Base-by-base conservation (phyloP, 2,113 vertebrate genomes). In the Myrmophylax atrothorax region DNA sequence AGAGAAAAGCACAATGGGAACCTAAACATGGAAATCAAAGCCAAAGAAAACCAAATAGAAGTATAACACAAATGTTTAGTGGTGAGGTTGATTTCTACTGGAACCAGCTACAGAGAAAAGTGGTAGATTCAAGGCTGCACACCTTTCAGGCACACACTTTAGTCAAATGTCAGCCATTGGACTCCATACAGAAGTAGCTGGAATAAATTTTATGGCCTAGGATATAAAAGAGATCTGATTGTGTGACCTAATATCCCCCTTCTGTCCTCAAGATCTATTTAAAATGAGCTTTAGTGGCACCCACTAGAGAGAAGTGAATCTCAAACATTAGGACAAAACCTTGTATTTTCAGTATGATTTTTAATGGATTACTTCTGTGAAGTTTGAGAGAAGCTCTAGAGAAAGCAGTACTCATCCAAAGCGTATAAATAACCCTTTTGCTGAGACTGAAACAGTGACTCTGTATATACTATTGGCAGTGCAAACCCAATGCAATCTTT, bases 371-470 rank as follows among this genome's bases (percentile, higher is more conserved):
- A 8, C 50, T 93, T 75, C 68, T 50, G 76, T 72, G 49, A 85
- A 38, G 68, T 63, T 62, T 63, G 35, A 74, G 67, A 74, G 79
- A 53, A 55, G n/a, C 55, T 76, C 60, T 78, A 29, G 46, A 90
- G 85, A 94, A 81, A 84, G 73, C 60, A 89, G 85, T 11, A 26
- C 3, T 10, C 90, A 68, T 75, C 93, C 52, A 93, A 62, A 89
- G 76, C 40, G n/a, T 90, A 90, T 93, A 96, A 95, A 97, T 90
- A 95, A 93, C 84, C 55, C 89, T 86, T 91, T 95, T 83, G 72
- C 94, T 91, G 93, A 90, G 95, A 75, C 68, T 92, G 91, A 83
- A 91, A 97, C 95, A 96, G 94, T 92, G 92, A 84, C 87, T 95
- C 94, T 94, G 87, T 96, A 87, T 96, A 86, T 90, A 53, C 72